Conservation (phyloP, 2,888 invertebrate genomes). For the Isoperla grammatica region DNA sequence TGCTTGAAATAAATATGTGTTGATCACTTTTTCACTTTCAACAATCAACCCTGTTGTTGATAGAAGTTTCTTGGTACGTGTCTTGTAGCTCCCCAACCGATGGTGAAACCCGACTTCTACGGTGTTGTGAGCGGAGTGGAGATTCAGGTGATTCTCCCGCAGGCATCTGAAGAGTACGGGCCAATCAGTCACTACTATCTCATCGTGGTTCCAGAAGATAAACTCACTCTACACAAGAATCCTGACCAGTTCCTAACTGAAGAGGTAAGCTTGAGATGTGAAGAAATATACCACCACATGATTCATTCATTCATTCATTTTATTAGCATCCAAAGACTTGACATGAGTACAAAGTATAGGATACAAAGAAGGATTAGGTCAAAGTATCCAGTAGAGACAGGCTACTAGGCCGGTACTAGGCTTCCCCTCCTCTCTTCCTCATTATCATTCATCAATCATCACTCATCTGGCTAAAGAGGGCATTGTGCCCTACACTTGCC, state of each 20-base stretch:
- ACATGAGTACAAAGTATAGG: too few species aligned
- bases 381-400: too few species aligned
- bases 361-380: too few species aligned
- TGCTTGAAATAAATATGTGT: background rate
- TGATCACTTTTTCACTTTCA: background rate
- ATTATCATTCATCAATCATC: too few species aligned
- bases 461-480: too few species aligned
- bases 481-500: too few species aligned
- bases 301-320: too few species aligned
- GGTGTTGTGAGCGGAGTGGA: conserved; percentile 82
- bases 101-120: conserved; percentile 93
- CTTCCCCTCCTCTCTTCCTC: too few species aligned
- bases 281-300: too few species aligned
- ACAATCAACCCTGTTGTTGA: background rate
- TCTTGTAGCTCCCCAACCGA: conserved; percentile 73
- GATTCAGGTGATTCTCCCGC: conserved; percentile 81
- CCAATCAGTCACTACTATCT: conserved; percentile 96
- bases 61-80: too few species aligned
- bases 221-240: conserved; percentile 65
- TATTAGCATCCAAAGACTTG: too few species aligned
- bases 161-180: conserved; percentile 97
- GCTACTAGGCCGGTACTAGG: too few species aligned
- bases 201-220: conserved; percentile 91
- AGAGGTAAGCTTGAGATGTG: conserved; percentile 50
- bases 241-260: conserved; percentile 88